Conservation (phyloP, 2,888 invertebrate genomes). For the Eupithecia pulchellata region DNA sequence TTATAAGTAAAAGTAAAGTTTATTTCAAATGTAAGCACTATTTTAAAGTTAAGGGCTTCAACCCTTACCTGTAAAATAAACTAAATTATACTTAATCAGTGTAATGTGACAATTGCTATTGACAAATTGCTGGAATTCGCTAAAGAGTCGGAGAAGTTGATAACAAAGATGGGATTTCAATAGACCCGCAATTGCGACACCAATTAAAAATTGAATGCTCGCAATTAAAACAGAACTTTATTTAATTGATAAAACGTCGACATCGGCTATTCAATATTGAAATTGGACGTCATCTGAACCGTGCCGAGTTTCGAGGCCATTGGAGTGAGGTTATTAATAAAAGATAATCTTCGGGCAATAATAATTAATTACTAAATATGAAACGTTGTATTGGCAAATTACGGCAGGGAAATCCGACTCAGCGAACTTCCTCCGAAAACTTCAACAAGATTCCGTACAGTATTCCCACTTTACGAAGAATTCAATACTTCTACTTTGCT, state of each 20-base stretch:
- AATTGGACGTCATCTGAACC: constrained; percentile 22
- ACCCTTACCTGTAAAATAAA: no score
- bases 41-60: no score
- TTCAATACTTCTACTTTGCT: neutral
- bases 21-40: no score
- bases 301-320: neutral
- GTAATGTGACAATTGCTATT: neutral
- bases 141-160: neutral
- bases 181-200: constrained; percentile 22
- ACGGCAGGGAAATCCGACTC: neutral
- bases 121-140: neutral
- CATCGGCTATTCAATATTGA: constrained; percentile 32
- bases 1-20: no score
- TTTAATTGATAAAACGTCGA: constrained; percentile 37
- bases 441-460: neutral
- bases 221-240: constrained; percentile 41
- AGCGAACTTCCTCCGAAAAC: neutral
- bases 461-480: neutral
- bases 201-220: constrained; percentile 43
- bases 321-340: constrained; percentile 21
- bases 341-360: constrained; percentile 26
- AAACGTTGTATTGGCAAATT: neutral
- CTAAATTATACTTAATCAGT: no score
- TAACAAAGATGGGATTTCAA: constrained; percentile 25
- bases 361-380: constrained; percentile 6